Evolutionary conservation across 2,888 invertebrate genomes (phyloP).

Genomic region (Spodoptera littoralis): DNA sequence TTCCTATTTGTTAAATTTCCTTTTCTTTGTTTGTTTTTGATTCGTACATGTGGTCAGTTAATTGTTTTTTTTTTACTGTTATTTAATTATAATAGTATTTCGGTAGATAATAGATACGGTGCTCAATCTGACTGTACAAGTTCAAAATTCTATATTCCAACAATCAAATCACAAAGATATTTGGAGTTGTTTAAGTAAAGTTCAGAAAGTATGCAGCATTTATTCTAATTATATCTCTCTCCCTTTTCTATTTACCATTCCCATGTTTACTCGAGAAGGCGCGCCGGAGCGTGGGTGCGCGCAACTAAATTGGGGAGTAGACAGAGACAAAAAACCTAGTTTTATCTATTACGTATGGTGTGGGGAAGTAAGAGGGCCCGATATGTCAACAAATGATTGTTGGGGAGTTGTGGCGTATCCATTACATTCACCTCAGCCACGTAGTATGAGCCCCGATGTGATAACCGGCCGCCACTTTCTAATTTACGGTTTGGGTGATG

Average conservation of each 20-base stretch:
- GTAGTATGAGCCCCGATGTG: constrained; percentile 59
- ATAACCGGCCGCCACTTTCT: constrained; percentile 78
- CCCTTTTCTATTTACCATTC: constrained; percentile 86
- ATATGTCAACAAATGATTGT: constrained; percentile 78
- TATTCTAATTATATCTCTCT: constrained; percentile 87
- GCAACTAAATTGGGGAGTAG: constrained; percentile 84
- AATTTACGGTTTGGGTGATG: constrained; percentile 65
- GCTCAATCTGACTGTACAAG: no score
- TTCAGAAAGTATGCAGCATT: constrained; percentile 75
- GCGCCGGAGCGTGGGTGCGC: constrained; percentile 84
- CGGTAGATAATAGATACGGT: no score
- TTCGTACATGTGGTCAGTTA: no score
- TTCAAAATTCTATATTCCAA: neutral
- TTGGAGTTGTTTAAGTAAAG: constrained; percentile 53
- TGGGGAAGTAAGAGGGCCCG: constrained; percentile 73
- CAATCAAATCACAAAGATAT: constrained; percentile 25
- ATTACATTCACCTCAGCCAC: constrained; percentile 71
- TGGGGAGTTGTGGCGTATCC: constrained; percentile 77
- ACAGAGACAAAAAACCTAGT: constrained; percentile 79
- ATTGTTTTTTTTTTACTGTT: no score
- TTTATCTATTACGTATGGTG: constrained; percentile 64
- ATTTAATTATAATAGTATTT: no score
- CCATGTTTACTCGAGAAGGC: constrained; percentile 86
- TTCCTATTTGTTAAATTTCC: no score
- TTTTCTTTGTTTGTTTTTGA: no score